Evolutionary conservation across 2,113 vertebrate genomes (phyloP), one percentile per base, ranked within the genome.

Genomic region (Psilopogon haemacephalus): DNA sequence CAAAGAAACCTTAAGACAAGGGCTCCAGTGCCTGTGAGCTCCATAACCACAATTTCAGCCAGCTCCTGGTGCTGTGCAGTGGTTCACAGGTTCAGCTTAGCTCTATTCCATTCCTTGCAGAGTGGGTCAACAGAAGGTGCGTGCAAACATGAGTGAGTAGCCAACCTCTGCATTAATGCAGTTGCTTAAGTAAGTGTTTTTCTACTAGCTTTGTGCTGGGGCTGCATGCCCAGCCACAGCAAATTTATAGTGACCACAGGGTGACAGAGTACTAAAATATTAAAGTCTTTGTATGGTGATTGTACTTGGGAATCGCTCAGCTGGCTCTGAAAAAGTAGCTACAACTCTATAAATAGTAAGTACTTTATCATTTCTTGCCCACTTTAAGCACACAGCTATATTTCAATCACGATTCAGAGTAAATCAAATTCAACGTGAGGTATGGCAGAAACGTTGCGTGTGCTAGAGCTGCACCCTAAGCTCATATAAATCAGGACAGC

Each of bases 281-380:
- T 82, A 21, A 87, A 91, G 48, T 26, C 82, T 89, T 91, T 68
- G 71, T 77, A 3, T 89, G 82, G 79, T 37, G 79, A 21, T 88
- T 63, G 75, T 63, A 73, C 78, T 70, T 44, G 75, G 75, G 78
- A 88, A 93, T 70, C 89, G 85, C 90, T 94, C 68, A 26, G 88
- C 3, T 91, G 94, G 82, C 95, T 88, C 64, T 70, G 85, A 70
- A 64, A 64, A 89, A 93, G 90, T 55, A 86, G 71, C 78, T 93
- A 8, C 6, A 38, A 46, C 85, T 91, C 93, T 88, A 94, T 89
- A 94, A 94, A 95, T 95, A 96, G 95, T 7, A 90, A 84, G 67
- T 15, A 42, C 80, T 90, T 89, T 27, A 67, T 93, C 68, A 82
- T 90, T 92, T 88, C 81, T 89, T 89, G 55, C 81, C 90, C 27